Evolutionary conservation across 35 echinoderm and acorn worm genomes (phyloP), one percentile per base, ranked within the genome.

Genomic region (Anneissia japonica): DNA sequence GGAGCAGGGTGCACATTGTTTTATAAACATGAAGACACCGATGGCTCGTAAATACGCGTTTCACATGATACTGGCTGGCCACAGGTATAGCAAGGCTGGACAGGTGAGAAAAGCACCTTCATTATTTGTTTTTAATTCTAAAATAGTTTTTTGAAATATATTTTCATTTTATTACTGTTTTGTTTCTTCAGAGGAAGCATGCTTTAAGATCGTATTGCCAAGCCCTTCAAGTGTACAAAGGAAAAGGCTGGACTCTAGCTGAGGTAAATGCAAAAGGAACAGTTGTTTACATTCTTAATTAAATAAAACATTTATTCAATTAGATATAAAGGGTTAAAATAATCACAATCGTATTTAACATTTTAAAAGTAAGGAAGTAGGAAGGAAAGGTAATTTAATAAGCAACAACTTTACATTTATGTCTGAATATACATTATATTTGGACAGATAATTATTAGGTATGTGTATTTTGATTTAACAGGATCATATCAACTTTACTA

Each of bases 41-140:
- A 97, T 93, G 91, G 95, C 93, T 39, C 88, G 95, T 39, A 97
- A 97, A 79, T 97, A 97, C 89, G 95, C 95, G 39, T 97, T 97
- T 77, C 95, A 97, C 32, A 97, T 97, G 95, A 97, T 97, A 43
- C 83, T 97, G 33, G 91, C 95, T 75, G 95, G 95, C 3, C 95
- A 97, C 35, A 87, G 95, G 81, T 97, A 84, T 74, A 97, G 95
- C 86, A 97, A 97, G 77, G 95, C 95, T 26, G 91, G 87, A 36
- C 95, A 97, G 91, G 95, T 97, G 38, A 34, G 87, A 56, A 14
- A 34, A 34, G 5, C 40, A 64, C 4, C n/a, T n/a, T 64, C 19
- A 64, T 64, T 64, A 64, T 43, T 43, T 43, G 14, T 43, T 43
- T 43, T 43, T 43, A 43, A 43, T 43, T 43, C 40, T 43, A 14